These are phyloP conservation scores for Centrocercus urophasianus DNA, from an alignment of 2,113 vertebrate species.

Conservation along the genomic window DNA sequence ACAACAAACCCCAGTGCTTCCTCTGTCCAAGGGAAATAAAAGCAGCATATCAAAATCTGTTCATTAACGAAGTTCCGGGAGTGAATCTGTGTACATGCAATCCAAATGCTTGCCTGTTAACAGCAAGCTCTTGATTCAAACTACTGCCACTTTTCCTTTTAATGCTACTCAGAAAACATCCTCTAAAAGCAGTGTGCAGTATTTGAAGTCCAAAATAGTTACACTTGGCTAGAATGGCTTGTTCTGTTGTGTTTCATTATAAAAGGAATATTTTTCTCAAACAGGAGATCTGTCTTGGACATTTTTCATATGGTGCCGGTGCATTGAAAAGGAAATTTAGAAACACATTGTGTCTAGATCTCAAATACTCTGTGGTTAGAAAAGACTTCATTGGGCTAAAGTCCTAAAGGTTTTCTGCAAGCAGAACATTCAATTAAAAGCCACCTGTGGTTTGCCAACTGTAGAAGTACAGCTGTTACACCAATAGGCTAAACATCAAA, in stretches of 20 bases:
- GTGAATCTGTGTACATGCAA: neutral
- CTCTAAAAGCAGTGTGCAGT: neutral
- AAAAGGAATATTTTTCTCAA: neutral
- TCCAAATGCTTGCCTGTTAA: neutral
- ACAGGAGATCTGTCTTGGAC: neutral
- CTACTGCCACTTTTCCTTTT: neutral
- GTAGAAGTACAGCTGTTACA: neutral
- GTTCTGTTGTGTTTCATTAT: constrained; percentile 12
- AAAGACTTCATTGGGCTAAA: neutral
- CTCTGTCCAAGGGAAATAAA: neutral
- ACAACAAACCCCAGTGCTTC: accelerated
- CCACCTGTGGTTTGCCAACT: neutral
- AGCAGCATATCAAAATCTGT: neutral
- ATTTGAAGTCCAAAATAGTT: constrained; percentile 16
- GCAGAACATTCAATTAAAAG: constrained; percentile 37
- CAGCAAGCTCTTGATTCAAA: neutral
- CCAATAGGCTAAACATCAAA: neutral
- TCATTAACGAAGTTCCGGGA: neutral
- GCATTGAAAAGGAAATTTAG: constrained; percentile 6
- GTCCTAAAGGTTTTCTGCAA: constrained; percentile 6
- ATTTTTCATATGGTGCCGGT: neutral
- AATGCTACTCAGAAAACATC: neutral
- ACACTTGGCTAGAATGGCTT: neutral
- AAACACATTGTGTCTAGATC: neutral
- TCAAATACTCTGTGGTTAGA: constrained; percentile 7